phyloP scores from a whole-genome alignment of 2,113 vertebrate genomes.

The Scopus umbretta region DNA sequence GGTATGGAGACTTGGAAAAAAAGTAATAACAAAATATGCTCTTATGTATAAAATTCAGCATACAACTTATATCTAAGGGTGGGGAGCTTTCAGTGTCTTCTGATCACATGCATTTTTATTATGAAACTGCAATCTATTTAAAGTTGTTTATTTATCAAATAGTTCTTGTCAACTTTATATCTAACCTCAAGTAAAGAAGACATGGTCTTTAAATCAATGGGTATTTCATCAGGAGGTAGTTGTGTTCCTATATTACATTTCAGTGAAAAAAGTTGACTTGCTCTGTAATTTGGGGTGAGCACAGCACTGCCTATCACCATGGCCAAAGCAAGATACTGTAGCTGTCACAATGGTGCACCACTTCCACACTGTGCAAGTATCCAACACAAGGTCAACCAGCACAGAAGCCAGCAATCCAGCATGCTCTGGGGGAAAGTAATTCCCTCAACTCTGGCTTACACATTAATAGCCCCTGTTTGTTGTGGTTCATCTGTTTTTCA shows the following conservation, averaged over 20 bases:
- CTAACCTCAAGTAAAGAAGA: not conserved
- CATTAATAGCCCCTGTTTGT: not conserved
- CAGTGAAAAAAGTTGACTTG: not conserved
- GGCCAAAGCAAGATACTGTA: not conserved
- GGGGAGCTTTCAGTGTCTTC: not conserved
- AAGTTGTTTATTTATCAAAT: not conserved
- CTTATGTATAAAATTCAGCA: not conserved
- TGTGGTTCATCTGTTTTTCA: not conserved
- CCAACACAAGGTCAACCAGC: not conserved
- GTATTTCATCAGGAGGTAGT: not conserved
- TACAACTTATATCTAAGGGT: not conserved
- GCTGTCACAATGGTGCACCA: rapidly evolving
- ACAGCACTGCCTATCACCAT: not conserved
- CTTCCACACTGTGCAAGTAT: not conserved
- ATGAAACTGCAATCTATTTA: not conserved
- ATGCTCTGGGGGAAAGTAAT: not conserved
- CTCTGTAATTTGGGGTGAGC: not conserved
- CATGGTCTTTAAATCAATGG: not conserved
- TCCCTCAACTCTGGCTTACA: not conserved
- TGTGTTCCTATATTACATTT: not conserved
- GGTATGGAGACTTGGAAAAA: not conserved
- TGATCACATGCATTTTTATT: not conserved
- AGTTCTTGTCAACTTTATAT: not conserved
- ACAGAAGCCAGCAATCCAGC: not conserved
- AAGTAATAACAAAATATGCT: not conserved